phyloP scores from a whole-genome alignment of 1,140 invertebrate genomes.

The Maniola jurtina region DNA sequence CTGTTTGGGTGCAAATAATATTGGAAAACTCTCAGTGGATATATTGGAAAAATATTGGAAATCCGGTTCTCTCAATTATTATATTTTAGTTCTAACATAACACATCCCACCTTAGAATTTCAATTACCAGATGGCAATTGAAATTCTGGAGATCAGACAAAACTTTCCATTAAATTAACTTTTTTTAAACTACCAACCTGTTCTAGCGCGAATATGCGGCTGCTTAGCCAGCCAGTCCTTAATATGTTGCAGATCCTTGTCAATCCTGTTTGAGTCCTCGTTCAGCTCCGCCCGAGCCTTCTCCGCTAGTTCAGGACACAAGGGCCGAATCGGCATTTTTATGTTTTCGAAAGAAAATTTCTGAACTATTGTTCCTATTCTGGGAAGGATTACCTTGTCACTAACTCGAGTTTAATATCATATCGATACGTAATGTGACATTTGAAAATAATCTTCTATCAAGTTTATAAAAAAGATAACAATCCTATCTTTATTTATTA shows the following conservation, averaged over 20 bases:
- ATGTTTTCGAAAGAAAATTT: not conserved
- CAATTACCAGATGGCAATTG: too few species aligned
- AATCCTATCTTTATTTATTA: not conserved
- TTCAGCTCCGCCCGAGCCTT: slow-evolving; percentile 80
- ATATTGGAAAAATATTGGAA: too few species aligned
- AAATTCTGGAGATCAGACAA: too few species aligned
- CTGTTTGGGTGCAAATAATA: too few species aligned
- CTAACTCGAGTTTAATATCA: not conserved
- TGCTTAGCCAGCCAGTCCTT: slow-evolving; percentile 83
- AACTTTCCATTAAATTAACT: not conserved
- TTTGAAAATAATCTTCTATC: slow-evolving; percentile 9
- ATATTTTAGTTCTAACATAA: too few species aligned
- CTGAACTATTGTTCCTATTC: not conserved
- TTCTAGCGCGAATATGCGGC: slow-evolving; percentile 78
- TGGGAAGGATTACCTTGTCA: not conserved
- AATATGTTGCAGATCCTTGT: slow-evolving; percentile 79
- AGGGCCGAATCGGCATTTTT: slow-evolving; percentile 32
- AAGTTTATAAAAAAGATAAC: slow-evolving; percentile 1
- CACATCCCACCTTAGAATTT: too few species aligned
- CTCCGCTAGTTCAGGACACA: slow-evolving; percentile 57
- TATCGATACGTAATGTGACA: slow-evolving; percentile 2
- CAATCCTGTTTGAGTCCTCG: slow-evolving; percentile 80
- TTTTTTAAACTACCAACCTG: slow-evolving; percentile 39
- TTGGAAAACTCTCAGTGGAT: too few species aligned
- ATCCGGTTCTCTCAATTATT: too few species aligned